Percentiles rank a stretch among this genome's conserved stretches.
Evolutionary conservation across 2,113 vertebrate genomes (phyloP).

Genomic region (Rattus rattus): DNA sequence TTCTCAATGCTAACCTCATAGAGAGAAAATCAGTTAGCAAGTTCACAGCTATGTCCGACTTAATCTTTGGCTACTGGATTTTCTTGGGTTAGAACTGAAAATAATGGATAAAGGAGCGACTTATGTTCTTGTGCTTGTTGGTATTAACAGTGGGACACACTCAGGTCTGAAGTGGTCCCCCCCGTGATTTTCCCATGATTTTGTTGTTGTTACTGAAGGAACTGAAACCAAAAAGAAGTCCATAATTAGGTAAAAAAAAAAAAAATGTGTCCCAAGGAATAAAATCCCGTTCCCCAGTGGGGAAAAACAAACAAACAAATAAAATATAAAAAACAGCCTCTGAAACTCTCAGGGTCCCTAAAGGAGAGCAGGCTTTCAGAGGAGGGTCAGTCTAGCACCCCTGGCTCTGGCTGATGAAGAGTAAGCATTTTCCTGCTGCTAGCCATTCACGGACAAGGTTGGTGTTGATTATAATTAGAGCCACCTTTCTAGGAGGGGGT

Average conservation of each 20-base stretch:
- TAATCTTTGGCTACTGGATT: not conserved
- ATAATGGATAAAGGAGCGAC: not conserved
- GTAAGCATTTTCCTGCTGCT: not conserved
- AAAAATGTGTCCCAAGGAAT: not conserved
- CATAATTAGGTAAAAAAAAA: not conserved
- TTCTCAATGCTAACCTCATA: not conserved
- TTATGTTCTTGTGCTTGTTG: not conserved
- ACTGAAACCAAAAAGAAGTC: not conserved
- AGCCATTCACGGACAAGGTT: not conserved
- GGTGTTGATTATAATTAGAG: conserved; percentile 64
- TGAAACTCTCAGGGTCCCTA: not conserved
- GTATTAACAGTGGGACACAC: not conserved
- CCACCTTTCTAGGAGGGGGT: not conserved
- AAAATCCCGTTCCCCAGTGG: not conserved
- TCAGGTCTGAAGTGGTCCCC: not conserved
- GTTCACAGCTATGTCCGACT: not conserved
- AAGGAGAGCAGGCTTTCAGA: not conserved
- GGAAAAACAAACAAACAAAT: not conserved
- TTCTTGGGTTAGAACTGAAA: not conserved
- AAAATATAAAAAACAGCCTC: not conserved
- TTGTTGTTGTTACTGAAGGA: not conserved
- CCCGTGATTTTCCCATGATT: not conserved
- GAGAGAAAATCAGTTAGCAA: not conserved
- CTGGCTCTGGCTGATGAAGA: not conserved
- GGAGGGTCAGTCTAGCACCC: not conserved